Evolutionary conservation across 1,140 invertebrate genomes (phyloP).

Genomic region (Neodiprion pinetum): DNA sequence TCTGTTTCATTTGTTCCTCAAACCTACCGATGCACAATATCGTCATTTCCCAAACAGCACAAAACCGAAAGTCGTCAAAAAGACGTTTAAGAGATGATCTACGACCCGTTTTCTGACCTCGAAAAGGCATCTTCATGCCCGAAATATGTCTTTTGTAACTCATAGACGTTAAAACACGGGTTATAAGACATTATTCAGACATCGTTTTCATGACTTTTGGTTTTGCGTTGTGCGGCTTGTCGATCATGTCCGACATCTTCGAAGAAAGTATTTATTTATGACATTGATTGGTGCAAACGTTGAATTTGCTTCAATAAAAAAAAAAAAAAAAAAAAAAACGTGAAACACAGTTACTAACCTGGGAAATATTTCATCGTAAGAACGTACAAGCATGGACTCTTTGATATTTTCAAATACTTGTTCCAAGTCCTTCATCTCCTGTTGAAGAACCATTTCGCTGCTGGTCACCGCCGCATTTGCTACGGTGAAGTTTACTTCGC

Average conservation of each 20-base stretch:
- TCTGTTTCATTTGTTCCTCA: constrained; percentile 65
- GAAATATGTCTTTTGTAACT: not conserved
- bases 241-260: too few species aligned
- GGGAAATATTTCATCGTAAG: constrained; percentile 61
- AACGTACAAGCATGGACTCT: constrained; percentile 52
- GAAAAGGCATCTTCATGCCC: constrained; percentile 9
- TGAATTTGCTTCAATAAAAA: constrained; percentile 47
- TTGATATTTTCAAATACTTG: constrained; percentile 57
- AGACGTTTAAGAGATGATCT: constrained; percentile 20
- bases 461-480: constrained; percentile 53
- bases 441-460: constrained; percentile 58
- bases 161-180: too few species aligned
- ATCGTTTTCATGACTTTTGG: too few species aligned
- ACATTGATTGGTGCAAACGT: constrained; percentile 33
- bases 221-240: too few species aligned
- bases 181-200: too few species aligned
- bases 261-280: too few species aligned
- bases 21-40: constrained; percentile 52
- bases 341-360: constrained; percentile 59
- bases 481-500: constrained; percentile 52
- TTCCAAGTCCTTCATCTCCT: constrained; percentile 57
- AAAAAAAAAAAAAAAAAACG: constrained; percentile 58
- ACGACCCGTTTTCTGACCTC: constrained; percentile 12
- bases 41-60: not conserved
- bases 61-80: constrained; percentile 23